Conservation (phyloP, 2,113 vertebrate genomes). For the Heloderma charlesbogerti region DNA sequence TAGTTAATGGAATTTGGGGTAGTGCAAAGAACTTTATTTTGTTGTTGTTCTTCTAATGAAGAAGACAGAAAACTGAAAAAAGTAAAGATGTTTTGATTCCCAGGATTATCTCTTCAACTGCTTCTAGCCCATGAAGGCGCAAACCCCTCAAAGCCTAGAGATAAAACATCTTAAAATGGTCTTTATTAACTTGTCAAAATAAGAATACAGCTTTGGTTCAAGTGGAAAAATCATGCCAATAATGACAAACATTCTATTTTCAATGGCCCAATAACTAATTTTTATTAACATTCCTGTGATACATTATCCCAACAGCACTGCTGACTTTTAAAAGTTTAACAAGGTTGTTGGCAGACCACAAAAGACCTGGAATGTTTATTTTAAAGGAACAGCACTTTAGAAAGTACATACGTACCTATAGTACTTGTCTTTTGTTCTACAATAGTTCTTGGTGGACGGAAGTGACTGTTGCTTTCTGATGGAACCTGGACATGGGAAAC, state of each 20-base stretch:
- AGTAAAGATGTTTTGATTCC: background rate
- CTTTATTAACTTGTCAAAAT: background rate
- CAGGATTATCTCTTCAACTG: slow-evolving; percentile 5
- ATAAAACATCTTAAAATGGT: background rate
- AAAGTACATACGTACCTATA: slow-evolving; percentile 83
- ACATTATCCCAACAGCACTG: background rate
- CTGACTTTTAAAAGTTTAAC: background rate
- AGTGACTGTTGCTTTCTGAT: slow-evolving; percentile 85
- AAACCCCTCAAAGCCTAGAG: background rate
- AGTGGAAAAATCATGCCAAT: background rate
- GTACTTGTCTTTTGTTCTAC: slow-evolving; percentile 86
- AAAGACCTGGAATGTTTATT: slow-evolving; percentile 41
- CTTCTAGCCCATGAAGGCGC: background rate
- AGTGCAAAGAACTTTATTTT: slow-evolving; percentile 26
- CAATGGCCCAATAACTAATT: background rate
- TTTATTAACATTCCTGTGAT: background rate
- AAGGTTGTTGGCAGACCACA: slow-evolving; percentile 35
- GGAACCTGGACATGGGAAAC: slow-evolving; percentile 81
- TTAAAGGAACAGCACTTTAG: slow-evolving; percentile 45
- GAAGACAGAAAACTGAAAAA: background rate
- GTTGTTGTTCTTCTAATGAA: background rate
- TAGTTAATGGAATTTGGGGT: slow-evolving; percentile 48
- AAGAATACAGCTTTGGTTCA: background rate
- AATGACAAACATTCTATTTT: background rate
- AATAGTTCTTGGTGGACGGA: slow-evolving; percentile 82